These are phyloP conservation scores for Lepisosteus osseus DNA, from an alignment of 2,113 vertebrate species.

Conservation along the genomic window DNA sequence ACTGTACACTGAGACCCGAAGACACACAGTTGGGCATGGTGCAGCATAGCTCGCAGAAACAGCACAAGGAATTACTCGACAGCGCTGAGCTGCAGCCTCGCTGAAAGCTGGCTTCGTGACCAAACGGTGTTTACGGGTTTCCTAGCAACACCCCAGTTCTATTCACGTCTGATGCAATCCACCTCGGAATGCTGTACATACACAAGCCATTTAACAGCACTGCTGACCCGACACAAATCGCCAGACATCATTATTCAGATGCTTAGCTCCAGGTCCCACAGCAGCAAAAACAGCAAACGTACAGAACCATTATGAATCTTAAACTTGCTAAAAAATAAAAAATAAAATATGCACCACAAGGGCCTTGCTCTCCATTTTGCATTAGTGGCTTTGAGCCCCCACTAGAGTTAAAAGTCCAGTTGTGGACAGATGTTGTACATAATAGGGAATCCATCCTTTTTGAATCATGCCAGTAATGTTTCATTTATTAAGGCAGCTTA, in stretches of 20 bases:
- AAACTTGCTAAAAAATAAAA: background rate
- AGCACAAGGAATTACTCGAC: slow-evolving; percentile 19
- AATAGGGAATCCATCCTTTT: too few species aligned
- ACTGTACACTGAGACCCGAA: background rate
- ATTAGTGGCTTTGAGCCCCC: too few species aligned
- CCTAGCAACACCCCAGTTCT: slow-evolving; percentile 49
- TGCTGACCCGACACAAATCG: slow-evolving; percentile 26
- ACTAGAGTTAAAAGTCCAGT: too few species aligned
- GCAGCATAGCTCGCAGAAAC: background rate
- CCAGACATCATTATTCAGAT: slow-evolving; percentile 52
- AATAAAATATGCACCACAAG: background rate
- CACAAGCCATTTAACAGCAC: slow-evolving; percentile 13
- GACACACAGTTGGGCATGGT: background rate
- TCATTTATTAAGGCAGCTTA: too few species aligned
- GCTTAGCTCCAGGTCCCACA: slow-evolving; percentile 27
- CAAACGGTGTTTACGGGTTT: slow-evolving; percentile 49
- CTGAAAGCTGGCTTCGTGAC: slow-evolving; percentile 32
- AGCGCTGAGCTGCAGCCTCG: slow-evolving; percentile 27
- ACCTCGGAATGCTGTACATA: slow-evolving; percentile 34
- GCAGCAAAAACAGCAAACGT: slow-evolving; percentile 4
- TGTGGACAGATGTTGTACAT: too few species aligned
- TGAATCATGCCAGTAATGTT: too few species aligned
- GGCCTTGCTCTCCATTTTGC: background rate
- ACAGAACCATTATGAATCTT: background rate
- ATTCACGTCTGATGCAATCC: slow-evolving; percentile 48